Conservation (phyloP, 2,888 invertebrate genomes). For the Sinotaia quadrata region DNA sequence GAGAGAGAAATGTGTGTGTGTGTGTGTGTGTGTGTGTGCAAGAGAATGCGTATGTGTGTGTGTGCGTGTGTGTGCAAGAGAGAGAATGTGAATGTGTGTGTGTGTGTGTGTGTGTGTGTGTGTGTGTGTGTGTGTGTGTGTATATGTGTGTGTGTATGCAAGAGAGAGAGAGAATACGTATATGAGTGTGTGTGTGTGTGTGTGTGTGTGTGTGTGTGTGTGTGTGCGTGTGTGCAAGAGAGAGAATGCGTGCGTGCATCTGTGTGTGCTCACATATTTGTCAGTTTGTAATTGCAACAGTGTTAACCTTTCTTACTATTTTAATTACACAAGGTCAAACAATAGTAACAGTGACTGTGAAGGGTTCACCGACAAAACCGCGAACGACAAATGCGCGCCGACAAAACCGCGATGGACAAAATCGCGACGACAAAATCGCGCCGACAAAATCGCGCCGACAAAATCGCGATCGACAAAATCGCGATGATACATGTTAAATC, state of each 20-base stretch:
- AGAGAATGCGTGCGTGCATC: background rate
- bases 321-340: too few relatives aligned
- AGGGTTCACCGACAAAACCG: too few relatives aligned
- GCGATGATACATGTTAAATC: too few relatives aligned
- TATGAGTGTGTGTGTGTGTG: slow-evolving; percentile 12
- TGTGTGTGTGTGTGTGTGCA: too few relatives aligned
- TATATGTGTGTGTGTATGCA: slow-evolving; percentile 6
- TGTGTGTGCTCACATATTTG: background rate
- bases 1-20: too few relatives aligned
- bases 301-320: too few relatives aligned
- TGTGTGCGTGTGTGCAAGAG: slow-evolving; percentile 10
- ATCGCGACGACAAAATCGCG: too few relatives aligned
- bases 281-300: background rate
- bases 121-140: slow-evolving; percentile 2
- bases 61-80: slow-evolving; percentile 7
- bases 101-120: slow-evolving; percentile 16
- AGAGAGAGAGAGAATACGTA: slow-evolving; percentile 12
- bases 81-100: background rate
- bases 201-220: slow-evolving; percentile 12
- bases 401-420: too few relatives aligned
- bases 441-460: too few relatives aligned
- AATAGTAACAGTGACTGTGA: too few relatives aligned
- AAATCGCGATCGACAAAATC: too few relatives aligned
- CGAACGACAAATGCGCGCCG: too few relatives aligned
- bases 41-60: background rate